Conservation (phyloP, 2,888 invertebrate species). For the Pachydiplax longipennis region DNA sequence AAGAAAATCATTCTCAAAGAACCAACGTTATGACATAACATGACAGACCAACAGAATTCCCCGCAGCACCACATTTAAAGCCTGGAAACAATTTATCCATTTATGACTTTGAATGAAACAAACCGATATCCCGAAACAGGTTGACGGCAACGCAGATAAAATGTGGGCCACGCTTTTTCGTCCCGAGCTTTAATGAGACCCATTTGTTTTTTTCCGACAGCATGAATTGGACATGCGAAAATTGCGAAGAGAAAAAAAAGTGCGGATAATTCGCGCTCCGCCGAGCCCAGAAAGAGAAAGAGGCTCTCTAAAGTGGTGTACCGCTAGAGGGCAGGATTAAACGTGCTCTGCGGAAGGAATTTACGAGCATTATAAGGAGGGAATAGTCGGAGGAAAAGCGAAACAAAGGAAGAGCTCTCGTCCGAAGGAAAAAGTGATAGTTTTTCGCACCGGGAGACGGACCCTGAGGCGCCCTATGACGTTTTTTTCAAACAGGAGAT, state of each 20-base stretch:
- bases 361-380: too few species aligned
- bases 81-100: not conserved
- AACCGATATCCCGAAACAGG: not conserved
- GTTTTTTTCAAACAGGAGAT: too few species aligned
- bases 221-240: not conserved
- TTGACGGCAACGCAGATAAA: not conserved
- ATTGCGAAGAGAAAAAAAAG: not conserved
- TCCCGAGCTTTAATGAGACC: not conserved
- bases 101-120: not conserved
- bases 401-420: too few species aligned
- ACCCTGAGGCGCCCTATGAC: too few species aligned
- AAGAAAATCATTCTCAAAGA: not conserved
- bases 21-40: not conserved
- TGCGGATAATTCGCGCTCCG: not conserved
- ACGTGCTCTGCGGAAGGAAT: not conserved
- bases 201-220: not conserved
- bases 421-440: too few species aligned
- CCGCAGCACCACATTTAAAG: not conserved
- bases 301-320: not conserved
- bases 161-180: not conserved
- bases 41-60: not conserved
- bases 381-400: too few species aligned
- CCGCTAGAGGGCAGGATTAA: not conserved
- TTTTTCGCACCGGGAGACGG: too few species aligned
- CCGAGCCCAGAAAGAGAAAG: not conserved